Percentiles rank a stretch among this genome's conserved stretches.
These are phyloP conservation scores for Gastrophysa polygoni DNA, from an alignment of 2,888 invertebrate species.

Conservation along the genomic window DNA sequence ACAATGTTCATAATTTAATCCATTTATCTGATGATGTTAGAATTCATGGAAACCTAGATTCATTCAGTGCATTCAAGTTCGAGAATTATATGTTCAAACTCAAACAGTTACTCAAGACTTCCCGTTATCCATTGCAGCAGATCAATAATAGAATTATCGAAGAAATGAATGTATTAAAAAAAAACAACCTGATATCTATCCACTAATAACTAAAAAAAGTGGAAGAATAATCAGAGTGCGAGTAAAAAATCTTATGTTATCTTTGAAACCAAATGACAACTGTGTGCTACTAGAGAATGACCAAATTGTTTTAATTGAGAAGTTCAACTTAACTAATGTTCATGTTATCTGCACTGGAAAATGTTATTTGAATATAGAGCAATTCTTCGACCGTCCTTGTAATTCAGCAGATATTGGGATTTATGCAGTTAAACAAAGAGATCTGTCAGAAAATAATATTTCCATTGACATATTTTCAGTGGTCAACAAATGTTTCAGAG, in stretches of 20 bases:
- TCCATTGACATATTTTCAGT: not conserved
- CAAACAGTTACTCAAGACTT: conserved; percentile 1
- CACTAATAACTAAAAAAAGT: not conserved
- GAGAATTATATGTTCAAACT: conserved; percentile 8
- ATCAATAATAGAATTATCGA: conserved; percentile 1
- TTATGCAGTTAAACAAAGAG: conserved; percentile 1
- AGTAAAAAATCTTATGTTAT: not conserved
- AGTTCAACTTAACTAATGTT: conserved; percentile 1
- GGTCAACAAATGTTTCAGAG: not conserved
- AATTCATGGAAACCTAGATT: conserved; percentile 7
- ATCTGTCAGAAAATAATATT: conserved; percentile 1
- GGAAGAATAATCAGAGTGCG: not conserved
- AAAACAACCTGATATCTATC: not conserved
- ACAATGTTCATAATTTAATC: conserved; percentile 4
- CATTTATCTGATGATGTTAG: not conserved
- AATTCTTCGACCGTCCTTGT: not conserved
- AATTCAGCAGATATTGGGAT: not conserved
- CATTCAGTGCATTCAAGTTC: conserved; percentile 5
- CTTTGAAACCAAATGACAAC: conserved; percentile 7
- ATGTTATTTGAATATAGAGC: not conserved
- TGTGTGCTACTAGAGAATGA: conserved; percentile 3
- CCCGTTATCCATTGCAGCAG: conserved; percentile 10
- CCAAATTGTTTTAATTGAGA: conserved; percentile 3
- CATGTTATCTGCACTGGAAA: conserved; percentile 1
- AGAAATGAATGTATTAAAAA: not conserved